A percentile compares a stretch with the other conserved stretches of the same genome.
Conservation (phyloP, 1,140 invertebrate genomes). For the Ylistrum balloti region DNA sequence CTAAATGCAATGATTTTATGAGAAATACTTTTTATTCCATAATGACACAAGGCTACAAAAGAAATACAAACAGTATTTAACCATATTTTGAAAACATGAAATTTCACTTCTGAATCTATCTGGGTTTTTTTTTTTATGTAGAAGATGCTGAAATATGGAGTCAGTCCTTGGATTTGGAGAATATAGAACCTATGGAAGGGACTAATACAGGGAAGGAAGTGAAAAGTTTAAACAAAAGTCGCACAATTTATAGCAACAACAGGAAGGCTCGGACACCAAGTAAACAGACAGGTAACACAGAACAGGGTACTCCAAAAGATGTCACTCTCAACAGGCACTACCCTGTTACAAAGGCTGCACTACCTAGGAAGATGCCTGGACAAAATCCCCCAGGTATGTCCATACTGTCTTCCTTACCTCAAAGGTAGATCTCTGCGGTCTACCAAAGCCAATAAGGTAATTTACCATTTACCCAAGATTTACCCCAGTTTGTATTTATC, state of each 20-base stretch:
- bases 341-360: slow-evolving; percentile 58
- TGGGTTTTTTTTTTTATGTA: slow-evolving; percentile 46
- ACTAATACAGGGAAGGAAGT: background rate
- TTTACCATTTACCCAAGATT: no score
- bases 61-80: no score
- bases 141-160: slow-evolving; percentile 74
- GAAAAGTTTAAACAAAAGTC: slow-evolving; percentile 49
- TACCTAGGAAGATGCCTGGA: slow-evolving; percentile 18
- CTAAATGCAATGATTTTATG: no score
- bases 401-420: background rate
- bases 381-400: background rate
- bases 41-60: no score
- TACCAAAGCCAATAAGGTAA: no score
- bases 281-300: slow-evolving; percentile 39
- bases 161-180: slow-evolving; percentile 69
- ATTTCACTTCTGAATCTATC: background rate
- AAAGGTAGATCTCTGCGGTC: background rate
- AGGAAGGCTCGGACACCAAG: slow-evolving; percentile 42
- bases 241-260: slow-evolving; percentile 45
- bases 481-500: no score
- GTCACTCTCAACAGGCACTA: slow-evolving; percentile 59
- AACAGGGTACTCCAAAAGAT: slow-evolving; percentile 1
- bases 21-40: no score
- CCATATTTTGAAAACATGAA: background rate
- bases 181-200: slow-evolving; percentile 51